These are phyloP conservation scores for Lordiphosa mommai DNA, from an alignment of 1,140 invertebrate genomes.

Conservation along the genomic window DNA sequence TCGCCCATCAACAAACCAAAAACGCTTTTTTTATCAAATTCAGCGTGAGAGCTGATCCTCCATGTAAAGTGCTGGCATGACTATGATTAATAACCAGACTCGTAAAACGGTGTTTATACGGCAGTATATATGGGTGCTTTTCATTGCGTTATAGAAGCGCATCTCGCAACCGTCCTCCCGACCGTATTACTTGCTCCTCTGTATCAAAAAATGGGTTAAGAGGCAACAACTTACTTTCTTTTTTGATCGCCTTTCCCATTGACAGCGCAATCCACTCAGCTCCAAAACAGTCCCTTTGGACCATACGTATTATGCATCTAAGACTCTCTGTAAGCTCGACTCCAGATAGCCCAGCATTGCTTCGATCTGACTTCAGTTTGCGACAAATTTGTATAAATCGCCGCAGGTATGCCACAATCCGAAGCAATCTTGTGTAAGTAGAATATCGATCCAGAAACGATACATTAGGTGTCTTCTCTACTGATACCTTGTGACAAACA, in stretches of 20 bases:
- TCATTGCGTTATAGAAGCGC: not conserved
- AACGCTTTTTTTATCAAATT: not conserved
- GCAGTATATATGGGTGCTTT: not conserved
- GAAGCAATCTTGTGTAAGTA: not conserved
- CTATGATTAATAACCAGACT: not conserved
- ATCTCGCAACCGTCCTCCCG: not conserved
- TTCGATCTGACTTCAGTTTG: not conserved
- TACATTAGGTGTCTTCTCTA: not conserved
- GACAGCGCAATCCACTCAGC: too few relatives aligned
- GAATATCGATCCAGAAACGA: not conserved
- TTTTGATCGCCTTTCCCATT: not conserved
- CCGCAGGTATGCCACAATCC: not conserved
- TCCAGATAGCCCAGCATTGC: too few relatives aligned
- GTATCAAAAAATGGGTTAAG: not conserved
- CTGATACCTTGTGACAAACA: not conserved
- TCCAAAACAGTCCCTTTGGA: not conserved
- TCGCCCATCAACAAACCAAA: not conserved
- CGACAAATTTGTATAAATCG: not conserved
- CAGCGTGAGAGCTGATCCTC: not conserved
- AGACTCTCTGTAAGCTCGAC: not conserved
- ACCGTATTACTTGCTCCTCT: not conserved
- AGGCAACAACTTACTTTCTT: not conserved
- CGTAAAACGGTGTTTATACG: not conserved
- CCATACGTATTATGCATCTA: not conserved
- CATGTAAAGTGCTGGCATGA: slow-evolving; percentile 2